A percentile compares a stretch with the other conserved stretches of the same genome.
Conservation (phyloP, 1,140 invertebrate species). For the Meteorus sp. region DNA sequence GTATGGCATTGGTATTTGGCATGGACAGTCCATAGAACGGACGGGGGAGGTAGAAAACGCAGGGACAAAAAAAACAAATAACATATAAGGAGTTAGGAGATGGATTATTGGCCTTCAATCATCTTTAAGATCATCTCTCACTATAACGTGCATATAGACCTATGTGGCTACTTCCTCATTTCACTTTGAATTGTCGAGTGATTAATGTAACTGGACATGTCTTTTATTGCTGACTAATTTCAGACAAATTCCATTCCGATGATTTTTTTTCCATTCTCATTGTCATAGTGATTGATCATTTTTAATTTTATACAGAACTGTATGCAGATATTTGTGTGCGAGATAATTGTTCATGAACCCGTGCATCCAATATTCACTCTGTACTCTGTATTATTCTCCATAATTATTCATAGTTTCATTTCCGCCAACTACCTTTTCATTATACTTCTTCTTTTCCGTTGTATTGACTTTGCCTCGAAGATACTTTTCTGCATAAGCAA, state of each 20-base stretch:
- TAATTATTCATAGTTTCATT: no score
- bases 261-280: neutral
- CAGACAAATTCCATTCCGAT: constrained; percentile 10
- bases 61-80: neutral
- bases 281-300: constrained; percentile 2
- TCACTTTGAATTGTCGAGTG: constrained; percentile 14
- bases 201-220: constrained; percentile 10
- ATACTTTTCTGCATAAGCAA: constrained; percentile 14
- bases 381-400: no score
- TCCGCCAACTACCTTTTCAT: no score
- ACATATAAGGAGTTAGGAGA: neutral
- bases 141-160: neutral
- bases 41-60: no score
- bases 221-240: constrained; percentile 20
- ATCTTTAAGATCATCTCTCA: constrained; percentile 7
- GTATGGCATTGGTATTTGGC: constrained; percentile 4
- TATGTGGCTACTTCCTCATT: constrained; percentile 18
- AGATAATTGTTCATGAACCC: no score
- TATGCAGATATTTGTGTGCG: no score
- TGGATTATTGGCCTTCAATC: neutral
- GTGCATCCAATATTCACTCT: no score
- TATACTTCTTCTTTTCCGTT: no score
- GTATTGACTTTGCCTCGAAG: no score
- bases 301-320: neutral
- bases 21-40: neutral